These are phyloP conservation scores for Drosophila persimilis DNA, from an alignment of 1,140 invertebrate species.

Conservation along the genomic window DNA sequence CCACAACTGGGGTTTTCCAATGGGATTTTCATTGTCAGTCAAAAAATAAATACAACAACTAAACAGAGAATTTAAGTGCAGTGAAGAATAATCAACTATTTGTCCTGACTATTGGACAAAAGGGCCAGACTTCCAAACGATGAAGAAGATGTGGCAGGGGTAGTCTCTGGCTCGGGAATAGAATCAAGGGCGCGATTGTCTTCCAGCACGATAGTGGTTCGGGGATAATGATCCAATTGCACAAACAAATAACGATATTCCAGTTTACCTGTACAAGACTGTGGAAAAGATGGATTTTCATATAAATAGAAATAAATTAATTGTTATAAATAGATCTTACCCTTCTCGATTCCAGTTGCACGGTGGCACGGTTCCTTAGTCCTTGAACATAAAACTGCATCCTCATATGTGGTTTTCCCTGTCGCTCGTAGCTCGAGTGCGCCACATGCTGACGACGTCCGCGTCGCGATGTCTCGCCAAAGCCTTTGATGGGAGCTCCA, in stretches of 20 bases:
- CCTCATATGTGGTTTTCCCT: constrained; percentile 90
- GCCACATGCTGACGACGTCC: constrained; percentile 89
- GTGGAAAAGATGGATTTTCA: constrained; percentile 76
- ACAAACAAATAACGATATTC: constrained; percentile 93
- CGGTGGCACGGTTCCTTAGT: constrained; percentile 89
- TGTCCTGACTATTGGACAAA: constrained; percentile 62
- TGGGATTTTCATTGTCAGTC: constrained; percentile 58
- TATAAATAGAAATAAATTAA: neutral
- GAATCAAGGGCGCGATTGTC: constrained; percentile 86
- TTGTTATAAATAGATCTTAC: constrained; percentile 83
- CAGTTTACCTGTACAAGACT: constrained; percentile 90
- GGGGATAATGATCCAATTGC: constrained; percentile 90
- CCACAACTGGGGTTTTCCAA: neutral
- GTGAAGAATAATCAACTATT: constrained; percentile 23
- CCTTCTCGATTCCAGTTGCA: constrained; percentile 93
- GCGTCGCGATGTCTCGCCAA: constrained; percentile 92
- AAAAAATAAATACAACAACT: constrained; percentile 67
- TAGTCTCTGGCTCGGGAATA: constrained; percentile 25
- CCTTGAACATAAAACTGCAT: constrained; percentile 96
- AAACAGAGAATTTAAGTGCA: constrained; percentile 61
- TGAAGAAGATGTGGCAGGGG: constrained; percentile 16
- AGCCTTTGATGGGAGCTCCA: constrained; percentile 94
- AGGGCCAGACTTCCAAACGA: constrained; percentile 55
- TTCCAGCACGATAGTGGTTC: constrained; percentile 89
- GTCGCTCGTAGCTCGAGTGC: constrained; percentile 88